A percentile compares a stretch with the other conserved stretches of the same genome.
These are phyloP conservation scores for Cyprinella venusta DNA, from an alignment of 2,797 vertebrate genomes.

Conservation along the genomic window DNA sequence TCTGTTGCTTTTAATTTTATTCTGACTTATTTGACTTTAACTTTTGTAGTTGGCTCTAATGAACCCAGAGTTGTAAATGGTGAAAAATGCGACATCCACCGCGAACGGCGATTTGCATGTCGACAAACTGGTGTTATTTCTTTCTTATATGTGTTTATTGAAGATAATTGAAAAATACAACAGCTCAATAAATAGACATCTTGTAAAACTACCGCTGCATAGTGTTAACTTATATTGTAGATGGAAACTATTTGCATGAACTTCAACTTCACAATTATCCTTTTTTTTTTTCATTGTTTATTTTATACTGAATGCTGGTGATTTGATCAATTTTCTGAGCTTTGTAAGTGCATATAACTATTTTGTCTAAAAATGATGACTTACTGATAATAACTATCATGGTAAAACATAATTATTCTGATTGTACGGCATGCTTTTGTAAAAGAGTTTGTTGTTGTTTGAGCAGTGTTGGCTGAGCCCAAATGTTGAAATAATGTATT, in stretches of 20 bases:
- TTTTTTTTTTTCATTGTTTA: slow-evolving; percentile 58
- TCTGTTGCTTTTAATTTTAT: slow-evolving; percentile 32
- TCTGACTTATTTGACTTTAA: slow-evolving; percentile 56
- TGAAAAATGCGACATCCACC: slow-evolving; percentile 53
- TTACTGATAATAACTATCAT: slow-evolving; percentile 47
- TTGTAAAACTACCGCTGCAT: slow-evolving; percentile 71
- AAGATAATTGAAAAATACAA: slow-evolving; percentile 67
- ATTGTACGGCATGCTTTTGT: slow-evolving; percentile 68
- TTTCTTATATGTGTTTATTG: slow-evolving; percentile 67
- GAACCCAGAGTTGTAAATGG: slow-evolving; percentile 28
- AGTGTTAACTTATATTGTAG: slow-evolving; percentile 70
- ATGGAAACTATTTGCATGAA: slow-evolving; percentile 79
- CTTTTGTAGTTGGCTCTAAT: slow-evolving; percentile 23
- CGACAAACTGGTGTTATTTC: slow-evolving; percentile 65
- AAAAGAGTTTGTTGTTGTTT: slow-evolving; percentile 61
- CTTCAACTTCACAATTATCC: slow-evolving; percentile 64
- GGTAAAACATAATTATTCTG: slow-evolving; percentile 45
- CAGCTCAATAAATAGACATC: slow-evolving; percentile 61
- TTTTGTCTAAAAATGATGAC: slow-evolving; percentile 68
- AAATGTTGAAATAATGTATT: slow-evolving; percentile 21
- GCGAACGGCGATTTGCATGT: slow-evolving; percentile 68
- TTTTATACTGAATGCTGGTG: slow-evolving; percentile 73
- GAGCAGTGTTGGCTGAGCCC: slow-evolving; percentile 53
- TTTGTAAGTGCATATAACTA: slow-evolving; percentile 71
- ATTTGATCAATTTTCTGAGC: slow-evolving; percentile 68